Evolutionary conservation across 2,888 invertebrate genomes (phyloP).

Genomic region (Belgica antarctica): DNA sequence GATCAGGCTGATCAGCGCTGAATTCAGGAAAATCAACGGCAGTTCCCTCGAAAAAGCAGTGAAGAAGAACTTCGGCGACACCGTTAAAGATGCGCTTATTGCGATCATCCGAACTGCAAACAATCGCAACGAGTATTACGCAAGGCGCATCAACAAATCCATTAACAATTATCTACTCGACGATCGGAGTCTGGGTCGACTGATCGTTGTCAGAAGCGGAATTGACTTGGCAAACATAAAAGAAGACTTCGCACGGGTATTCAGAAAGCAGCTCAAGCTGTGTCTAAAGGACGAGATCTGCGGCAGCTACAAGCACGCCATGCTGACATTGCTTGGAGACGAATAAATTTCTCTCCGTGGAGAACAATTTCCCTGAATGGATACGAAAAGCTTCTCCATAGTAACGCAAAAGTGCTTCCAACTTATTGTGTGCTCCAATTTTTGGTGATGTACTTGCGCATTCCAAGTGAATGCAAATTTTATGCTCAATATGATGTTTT

Average conservation of each 20-base stretch:
- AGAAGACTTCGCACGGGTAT: not conserved
- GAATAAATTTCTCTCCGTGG: not conserved
- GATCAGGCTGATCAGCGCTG: not conserved
- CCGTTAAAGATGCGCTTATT: not conserved
- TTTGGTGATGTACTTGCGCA: not conserved
- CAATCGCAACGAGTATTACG: not conserved
- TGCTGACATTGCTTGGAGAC: not conserved
- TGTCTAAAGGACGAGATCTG: not conserved
- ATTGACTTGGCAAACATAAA: not conserved
- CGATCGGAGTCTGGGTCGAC: not conserved
- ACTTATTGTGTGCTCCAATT: not conserved
- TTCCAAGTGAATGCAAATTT: not conserved
- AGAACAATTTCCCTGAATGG: not conserved
- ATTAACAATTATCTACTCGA: not conserved
- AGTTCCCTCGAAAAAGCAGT: not conserved
- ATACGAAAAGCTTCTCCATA: not conserved
- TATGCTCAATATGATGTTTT: too few relatives aligned
- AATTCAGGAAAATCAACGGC: not conserved
- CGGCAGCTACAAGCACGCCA: not conserved
- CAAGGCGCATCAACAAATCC: constrained; percentile 5
- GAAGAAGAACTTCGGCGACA: not conserved
- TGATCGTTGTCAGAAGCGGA: not conserved
- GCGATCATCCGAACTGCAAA: not conserved
- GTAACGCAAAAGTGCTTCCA: not conserved
- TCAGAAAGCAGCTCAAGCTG: not conserved